Base-by-base conservation (phyloP, 2,797 vertebrate genomes). In the Cheirogaleus major region DNA sequence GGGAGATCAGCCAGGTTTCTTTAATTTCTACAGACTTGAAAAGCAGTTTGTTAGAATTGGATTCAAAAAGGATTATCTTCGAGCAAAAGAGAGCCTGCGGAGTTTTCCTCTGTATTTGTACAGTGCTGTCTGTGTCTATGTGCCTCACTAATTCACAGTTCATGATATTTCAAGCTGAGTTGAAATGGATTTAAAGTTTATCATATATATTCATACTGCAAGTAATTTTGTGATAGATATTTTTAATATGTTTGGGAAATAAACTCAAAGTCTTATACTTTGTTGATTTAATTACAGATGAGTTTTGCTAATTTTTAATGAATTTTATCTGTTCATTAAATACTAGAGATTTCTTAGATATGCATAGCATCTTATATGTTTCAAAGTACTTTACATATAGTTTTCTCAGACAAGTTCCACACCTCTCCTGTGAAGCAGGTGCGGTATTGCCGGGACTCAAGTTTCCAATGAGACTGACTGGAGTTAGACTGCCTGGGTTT, bases 231-330 rank as follows among this genome's bases (percentile, higher is more conserved):
- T 76, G 59, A 22, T 18, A 22, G 69, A 41, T 63, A 45, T 43
- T 76, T 89, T 89, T 72, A 70, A 70, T 72, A 76, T 85, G 35
- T 61, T 82, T 89, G 70, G 63, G 75, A 89, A 92, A 78, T 38
- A 65, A 79, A 52, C 35, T 84, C 30, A 52, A 45, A 52, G 2
- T 35, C 48, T 69, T 67, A 52, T 55, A 59, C 67, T 55, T 82
- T 67, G 45, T 63, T 89, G 45, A 89, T 73, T 84, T 88, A 79
- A 52, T 84, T 78, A 61, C 30, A 35, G 55, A 70, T 35, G 27
- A 41, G 48, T 32, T 67, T 18, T 75, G 41, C 52, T 41, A 48
- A 65, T 94, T 91, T 91, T 61, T 65, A 67, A 82, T 30, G 63
- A 73, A 22, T 38, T 81, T 85, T 89, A 35, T 48, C 75, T 91